Conservation (phyloP, 2,113 vertebrate genomes). For the Notechis scutatus region DNA sequence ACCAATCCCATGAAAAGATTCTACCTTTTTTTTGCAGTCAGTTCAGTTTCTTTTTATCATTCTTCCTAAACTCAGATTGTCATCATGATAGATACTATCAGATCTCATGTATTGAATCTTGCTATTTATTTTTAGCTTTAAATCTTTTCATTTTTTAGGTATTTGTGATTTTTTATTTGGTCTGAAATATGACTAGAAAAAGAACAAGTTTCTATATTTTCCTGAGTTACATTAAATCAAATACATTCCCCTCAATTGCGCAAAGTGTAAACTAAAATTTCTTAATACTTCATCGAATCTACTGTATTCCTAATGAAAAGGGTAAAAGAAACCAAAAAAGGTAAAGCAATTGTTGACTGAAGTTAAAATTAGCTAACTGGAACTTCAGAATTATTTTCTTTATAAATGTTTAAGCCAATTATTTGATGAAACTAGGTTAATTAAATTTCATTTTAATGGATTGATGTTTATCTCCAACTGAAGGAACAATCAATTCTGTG, state of each 20-base stretch:
- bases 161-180: background rate
- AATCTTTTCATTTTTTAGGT: background rate
- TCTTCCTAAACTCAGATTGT: background rate
- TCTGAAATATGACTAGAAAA: background rate
- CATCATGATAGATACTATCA: background rate
- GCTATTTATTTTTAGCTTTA: background rate
- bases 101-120: background rate
- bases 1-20: background rate
- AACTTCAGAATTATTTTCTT: slow-evolving; percentile 47
- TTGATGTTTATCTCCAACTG: slow-evolving; percentile 39
- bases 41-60: background rate
- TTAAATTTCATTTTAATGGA: background rate
- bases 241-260: background rate
- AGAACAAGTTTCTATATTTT: background rate
- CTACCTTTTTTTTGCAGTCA: background rate
- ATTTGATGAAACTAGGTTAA: background rate
- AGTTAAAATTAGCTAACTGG: slow-evolving; percentile 58
- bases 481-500: slow-evolving; percentile 14
- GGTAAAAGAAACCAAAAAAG: background rate
- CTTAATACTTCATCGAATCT: background rate
- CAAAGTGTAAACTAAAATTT: background rate
- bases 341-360: background rate
- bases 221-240: background rate
- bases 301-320: background rate
- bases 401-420: background rate